Conservation (phyloP, 2,797 vertebrate genomes). For the Amazona finschi region DNA sequence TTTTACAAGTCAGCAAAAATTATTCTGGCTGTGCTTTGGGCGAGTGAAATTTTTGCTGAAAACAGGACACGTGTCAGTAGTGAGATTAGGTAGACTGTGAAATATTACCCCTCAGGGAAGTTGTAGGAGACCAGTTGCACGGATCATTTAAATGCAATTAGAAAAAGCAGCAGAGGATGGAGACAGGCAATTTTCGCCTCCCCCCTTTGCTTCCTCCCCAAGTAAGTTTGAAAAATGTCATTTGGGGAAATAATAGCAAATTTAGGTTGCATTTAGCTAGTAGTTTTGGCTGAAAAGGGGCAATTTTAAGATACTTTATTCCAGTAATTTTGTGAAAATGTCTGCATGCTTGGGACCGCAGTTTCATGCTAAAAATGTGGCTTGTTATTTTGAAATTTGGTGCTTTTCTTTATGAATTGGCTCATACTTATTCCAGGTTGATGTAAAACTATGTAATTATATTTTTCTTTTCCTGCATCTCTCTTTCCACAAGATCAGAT, state of each 20-base stretch:
- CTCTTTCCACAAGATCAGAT: not conserved
- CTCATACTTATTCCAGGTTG: not conserved
- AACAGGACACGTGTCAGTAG: slow-evolving; percentile 1
- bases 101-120: slow-evolving; percentile 55
- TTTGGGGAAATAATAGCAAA: slow-evolving; percentile 16
- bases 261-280: slow-evolving; percentile 14
- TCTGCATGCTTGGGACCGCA: not conserved
- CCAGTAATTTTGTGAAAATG: not conserved
- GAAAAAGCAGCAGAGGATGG: slow-evolving; percentile 59
- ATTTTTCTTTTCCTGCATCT: not conserved
- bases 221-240: slow-evolving; percentile 9
- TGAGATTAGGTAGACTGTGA: slow-evolving; percentile 51
- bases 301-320: not conserved
- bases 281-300: not conserved
- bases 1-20: slow-evolving; percentile 13
- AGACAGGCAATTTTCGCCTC: slow-evolving; percentile 40
- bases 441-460: not conserved
- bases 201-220: not conserved
- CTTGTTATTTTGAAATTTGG: not conserved
- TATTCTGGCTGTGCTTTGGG: not conserved
- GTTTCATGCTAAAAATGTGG: not conserved
- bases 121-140: slow-evolving; percentile 43
- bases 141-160: slow-evolving; percentile 70
- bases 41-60: not conserved
- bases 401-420: not conserved